phyloP scores from a whole-genome alignment of 2,888 invertebrate species.

The Glaucopsyche alexis region DNA sequence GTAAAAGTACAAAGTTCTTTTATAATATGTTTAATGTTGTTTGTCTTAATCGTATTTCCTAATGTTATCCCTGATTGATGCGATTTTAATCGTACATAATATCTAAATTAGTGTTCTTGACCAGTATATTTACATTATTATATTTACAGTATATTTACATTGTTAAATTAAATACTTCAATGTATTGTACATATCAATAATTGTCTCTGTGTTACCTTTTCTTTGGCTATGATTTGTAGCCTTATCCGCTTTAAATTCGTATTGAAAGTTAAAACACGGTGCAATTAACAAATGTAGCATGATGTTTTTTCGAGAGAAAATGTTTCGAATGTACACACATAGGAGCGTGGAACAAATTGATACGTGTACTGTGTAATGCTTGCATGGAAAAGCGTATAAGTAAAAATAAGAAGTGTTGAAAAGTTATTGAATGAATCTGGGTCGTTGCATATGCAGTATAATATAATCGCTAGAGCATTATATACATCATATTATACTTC shows the following conservation, averaged over 20 bases:
- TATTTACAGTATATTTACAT: background rate
- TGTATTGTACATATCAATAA: background rate
- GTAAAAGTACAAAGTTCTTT: conserved; percentile 16
- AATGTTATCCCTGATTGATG: background rate
- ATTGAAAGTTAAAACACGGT: conserved; percentile 11
- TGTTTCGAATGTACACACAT: conserved; percentile 19
- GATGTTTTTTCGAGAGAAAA: conserved; percentile 7
- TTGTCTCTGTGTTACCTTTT: background rate
- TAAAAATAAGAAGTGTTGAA: conserved; percentile 29
- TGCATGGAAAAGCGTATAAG: conserved; percentile 9
- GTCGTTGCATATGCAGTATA: conserved; percentile 31
- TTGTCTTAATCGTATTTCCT: conserved; percentile 4
- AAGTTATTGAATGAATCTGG: conserved; percentile 31
- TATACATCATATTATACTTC: conserved; percentile 16
- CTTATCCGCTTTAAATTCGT: conserved; percentile 5
- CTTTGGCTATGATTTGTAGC: conserved; percentile 1
- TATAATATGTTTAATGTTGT: conserved; percentile 16
- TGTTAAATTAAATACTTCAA: background rate
- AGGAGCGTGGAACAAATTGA: conserved; percentile 20
- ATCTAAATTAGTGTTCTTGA: background rate
- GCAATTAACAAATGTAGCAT: conserved; percentile 17
- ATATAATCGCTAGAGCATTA: conserved; percentile 1
- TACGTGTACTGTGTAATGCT: background rate
- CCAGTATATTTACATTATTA: background rate
- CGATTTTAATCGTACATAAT: background rate